Evolutionary conservation across 2,113 vertebrate species (phyloP).

Genomic region (Hydrochoerus hydrochaeris): DNA sequence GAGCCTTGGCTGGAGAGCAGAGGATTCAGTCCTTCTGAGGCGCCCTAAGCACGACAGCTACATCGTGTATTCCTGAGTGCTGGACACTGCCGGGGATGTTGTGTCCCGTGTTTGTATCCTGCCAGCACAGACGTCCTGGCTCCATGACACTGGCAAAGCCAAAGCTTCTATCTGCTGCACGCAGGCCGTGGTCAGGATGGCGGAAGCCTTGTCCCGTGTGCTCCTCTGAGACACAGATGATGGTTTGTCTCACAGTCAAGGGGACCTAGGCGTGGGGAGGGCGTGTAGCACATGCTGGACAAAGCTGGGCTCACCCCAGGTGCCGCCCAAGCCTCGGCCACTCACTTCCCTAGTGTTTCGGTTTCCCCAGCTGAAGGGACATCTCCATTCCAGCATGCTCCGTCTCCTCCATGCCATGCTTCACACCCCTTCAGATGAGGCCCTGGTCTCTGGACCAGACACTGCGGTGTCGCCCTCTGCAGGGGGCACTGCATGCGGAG

Average conservation of each 20-base stretch:
- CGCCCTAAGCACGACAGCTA: neutral
- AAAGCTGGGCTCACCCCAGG: neutral
- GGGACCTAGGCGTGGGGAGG: neutral
- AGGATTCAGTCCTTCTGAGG: neutral
- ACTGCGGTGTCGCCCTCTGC: neutral
- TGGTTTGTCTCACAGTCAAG: too few relatives aligned
- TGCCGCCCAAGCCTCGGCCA: too few relatives aligned
- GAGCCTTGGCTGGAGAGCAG: neutral
- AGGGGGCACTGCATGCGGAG: neutral
- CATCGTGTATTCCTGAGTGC: neutral
- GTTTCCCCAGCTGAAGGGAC: neutral
- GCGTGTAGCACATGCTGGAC: neutral
- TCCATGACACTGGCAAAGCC: too few relatives aligned
- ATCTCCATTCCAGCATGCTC: neutral
- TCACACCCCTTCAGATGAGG: neutral
- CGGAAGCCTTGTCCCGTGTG: neutral
- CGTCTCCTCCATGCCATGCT: neutral
- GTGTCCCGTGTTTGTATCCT: rapidly evolving
- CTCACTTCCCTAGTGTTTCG: too few relatives aligned
- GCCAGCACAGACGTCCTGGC: neutral
- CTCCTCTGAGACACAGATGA: neutral
- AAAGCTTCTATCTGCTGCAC: neutral
- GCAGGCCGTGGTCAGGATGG: rapidly evolving
- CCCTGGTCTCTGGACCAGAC: slow-evolving; percentile 4
- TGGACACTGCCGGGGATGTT: rapidly evolving